phyloP scores from a whole-genome alignment of 2,888 invertebrate species.

The Drosophila kanekoi region DNA sequence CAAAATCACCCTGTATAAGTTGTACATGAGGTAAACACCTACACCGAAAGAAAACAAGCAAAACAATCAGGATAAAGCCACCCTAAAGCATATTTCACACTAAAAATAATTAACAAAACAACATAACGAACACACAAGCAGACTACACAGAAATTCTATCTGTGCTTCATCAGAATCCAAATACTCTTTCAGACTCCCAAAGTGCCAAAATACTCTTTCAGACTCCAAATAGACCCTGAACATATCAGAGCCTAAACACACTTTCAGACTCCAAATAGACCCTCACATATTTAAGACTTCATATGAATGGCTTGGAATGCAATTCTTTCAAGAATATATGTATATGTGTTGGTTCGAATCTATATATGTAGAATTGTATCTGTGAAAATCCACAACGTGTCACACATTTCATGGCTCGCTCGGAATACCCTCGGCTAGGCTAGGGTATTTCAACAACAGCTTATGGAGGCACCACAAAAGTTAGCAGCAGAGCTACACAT shows the following conservation, averaged over 20 bases:
- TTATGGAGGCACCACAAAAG: slow-evolving; percentile 23
- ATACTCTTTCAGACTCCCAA: slow-evolving; percentile 14
- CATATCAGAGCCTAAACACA: background rate
- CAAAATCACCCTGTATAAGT: slow-evolving; percentile 18
- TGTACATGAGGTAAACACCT: slow-evolving; percentile 35
- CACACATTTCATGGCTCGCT: background rate
- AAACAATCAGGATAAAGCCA: slow-evolving; percentile 57
- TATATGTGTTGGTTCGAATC: no score
- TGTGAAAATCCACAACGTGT: no score
- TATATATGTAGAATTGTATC: no score
- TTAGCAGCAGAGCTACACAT: slow-evolving; percentile 45
- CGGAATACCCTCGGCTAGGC: background rate
- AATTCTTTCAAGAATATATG: no score
- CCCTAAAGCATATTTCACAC: slow-evolving; percentile 66
- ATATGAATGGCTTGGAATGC: no score
- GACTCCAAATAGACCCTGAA: background rate
- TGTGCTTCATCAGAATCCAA: background rate
- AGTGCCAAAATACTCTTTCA: background rate
- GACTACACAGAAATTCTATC: background rate
- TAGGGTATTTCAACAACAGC: slow-evolving; percentile 11
- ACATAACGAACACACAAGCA: slow-evolving; percentile 35
- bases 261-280: background rate
- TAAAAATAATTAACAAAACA: slow-evolving; percentile 62
- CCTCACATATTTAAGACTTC: no score
- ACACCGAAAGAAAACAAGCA: slow-evolving; percentile 17